These are phyloP conservation scores for Meandrina meandrites DNA, from an alignment of 92 coral and sea anemone species.

Conservation along the genomic window DNA sequence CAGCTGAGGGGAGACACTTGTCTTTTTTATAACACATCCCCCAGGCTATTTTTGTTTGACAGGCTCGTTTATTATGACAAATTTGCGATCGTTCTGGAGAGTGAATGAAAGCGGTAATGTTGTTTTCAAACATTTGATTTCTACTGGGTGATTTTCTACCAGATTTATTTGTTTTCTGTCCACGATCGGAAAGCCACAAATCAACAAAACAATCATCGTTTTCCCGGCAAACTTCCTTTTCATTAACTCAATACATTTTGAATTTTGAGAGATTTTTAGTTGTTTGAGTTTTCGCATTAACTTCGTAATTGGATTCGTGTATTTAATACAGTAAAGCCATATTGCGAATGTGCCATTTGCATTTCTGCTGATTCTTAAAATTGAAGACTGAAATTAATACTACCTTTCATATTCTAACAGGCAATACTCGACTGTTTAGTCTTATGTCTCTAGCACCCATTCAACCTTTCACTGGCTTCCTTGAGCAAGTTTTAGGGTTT, in stretches of 20 bases:
- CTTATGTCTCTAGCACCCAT: not conserved
- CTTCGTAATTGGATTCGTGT: constrained; percentile 13
- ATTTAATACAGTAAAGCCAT: not conserved
- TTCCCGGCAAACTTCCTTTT: not conserved
- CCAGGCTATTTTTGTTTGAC: constrained; percentile 17
- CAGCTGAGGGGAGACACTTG: not conserved
- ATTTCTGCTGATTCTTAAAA: not conserved
- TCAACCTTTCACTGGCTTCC: not conserved
- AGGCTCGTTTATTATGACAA: constrained; percentile 14
- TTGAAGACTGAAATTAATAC: not conserved
- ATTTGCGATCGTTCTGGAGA: not conserved
- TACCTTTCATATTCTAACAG: not conserved
- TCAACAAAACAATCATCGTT: not conserved
- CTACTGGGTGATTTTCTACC: not conserved
- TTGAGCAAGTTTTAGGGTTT: not conserved
- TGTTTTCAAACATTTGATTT: constrained; percentile 8
- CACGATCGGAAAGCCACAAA: not conserved
- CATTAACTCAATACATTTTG: constrained; percentile 9
- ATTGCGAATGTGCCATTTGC: not conserved
- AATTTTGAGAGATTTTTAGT: not conserved
- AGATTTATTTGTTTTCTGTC: not conserved
- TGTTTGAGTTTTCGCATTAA: not conserved
- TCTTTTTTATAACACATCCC: not conserved
- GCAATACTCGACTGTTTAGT: not conserved
- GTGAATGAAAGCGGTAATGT: constrained; percentile 13